These are phyloP conservation scores for Caranx ignobilis DNA, from an alignment of 2,113 vertebrate species.

Conservation along the genomic window DNA sequence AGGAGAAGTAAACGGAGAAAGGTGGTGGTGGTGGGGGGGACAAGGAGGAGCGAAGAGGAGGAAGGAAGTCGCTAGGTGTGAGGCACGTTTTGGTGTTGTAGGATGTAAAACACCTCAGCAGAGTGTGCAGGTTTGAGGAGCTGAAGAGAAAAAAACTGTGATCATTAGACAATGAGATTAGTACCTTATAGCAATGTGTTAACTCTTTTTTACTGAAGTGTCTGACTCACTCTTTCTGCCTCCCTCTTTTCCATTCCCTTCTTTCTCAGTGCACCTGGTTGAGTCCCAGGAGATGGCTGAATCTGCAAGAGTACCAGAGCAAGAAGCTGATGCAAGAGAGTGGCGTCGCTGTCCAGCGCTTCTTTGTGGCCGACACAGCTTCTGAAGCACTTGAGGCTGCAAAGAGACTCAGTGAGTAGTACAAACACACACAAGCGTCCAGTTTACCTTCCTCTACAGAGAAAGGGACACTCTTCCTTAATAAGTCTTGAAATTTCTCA, in stretches of 20 bases:
- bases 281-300: slow-evolving; percentile 93
- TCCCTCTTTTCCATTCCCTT: slow-evolving; percentile 15
- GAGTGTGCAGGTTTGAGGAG: not conserved
- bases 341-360: slow-evolving; percentile 94
- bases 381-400: slow-evolving; percentile 94
- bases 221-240: slow-evolving; percentile 3
- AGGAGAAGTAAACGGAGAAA: slow-evolving; percentile 27
- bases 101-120: slow-evolving; percentile 25
- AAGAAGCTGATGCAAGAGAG: slow-evolving; percentile 98
- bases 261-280: slow-evolving; percentile 83
- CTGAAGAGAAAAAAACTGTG: slow-evolving; percentile 29
- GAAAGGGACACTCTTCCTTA: not conserved
- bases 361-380: slow-evolving; percentile 92
- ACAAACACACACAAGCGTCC: not conserved
- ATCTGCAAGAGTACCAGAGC: slow-evolving; percentile 99
- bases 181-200: slow-evolving; percentile 8
- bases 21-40: not conserved
- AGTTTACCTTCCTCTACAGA: not conserved
- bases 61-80: slow-evolving; percentile 34
- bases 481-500: not conserved
- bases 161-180: not conserved
- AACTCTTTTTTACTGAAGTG: slow-evolving; percentile 17
- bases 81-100: slow-evolving; percentile 36
- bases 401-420: slow-evolving; percentile 92
- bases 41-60: not conserved